Percentiles rank a stretch among this genome's conserved stretches.
Conservation (phyloP, 2,113 vertebrate species). For the Pygoscelis adeliae region DNA sequence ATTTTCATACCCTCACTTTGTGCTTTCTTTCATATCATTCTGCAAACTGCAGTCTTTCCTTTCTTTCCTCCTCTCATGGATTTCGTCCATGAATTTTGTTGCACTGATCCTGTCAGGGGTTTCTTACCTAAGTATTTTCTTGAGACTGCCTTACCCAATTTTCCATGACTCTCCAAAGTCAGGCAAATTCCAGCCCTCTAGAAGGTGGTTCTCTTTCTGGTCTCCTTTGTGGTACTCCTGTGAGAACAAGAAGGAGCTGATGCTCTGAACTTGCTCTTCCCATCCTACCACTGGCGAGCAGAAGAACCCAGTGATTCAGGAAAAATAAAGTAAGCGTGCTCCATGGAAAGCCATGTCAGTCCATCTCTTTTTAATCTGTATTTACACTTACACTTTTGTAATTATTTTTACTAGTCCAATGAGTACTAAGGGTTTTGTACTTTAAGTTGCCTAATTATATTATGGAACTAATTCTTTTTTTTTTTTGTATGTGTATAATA, state of each 20-base stretch:
- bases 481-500: background rate
- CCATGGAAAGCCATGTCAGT: background rate
- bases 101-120: background rate
- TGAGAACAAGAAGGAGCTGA: background rate
- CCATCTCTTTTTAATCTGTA: background rate
- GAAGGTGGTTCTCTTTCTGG: background rate
- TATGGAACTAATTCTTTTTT: background rate
- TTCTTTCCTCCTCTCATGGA: background rate
- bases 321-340: background rate
- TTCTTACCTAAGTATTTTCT: background rate
- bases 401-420: background rate
- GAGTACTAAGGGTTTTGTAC: background rate
- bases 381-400: background rate
- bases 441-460: slow-evolving; percentile 3
- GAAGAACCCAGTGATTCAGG: background rate
- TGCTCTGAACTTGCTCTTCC: background rate
- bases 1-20: background rate
- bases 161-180: background rate
- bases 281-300: background rate
- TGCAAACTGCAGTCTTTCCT: background rate
- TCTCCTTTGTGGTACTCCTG: background rate
- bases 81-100: background rate
- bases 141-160: background rate
- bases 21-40: background rate
- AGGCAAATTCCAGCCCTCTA: background rate